Conservation (phyloP, 30 jellyfish, hydroid and myxozoan species). For the Aurelia sp. region DNA sequence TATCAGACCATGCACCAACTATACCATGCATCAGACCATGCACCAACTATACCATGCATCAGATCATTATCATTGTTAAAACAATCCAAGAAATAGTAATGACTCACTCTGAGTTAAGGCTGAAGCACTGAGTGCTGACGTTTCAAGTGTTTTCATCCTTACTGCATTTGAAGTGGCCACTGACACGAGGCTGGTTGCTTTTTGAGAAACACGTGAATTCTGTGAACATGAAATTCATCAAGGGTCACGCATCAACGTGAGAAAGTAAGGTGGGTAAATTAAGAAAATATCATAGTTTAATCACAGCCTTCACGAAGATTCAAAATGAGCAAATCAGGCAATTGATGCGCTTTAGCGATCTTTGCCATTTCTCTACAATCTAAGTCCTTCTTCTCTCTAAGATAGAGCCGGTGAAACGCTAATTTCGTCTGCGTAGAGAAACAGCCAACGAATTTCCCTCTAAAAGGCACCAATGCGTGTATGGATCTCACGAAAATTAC, state of each 20-base stretch:
- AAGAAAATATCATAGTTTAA: too few relatives aligned
- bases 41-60: background rate
- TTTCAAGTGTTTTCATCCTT: constrained; percentile 32
- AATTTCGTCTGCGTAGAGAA: too few relatives aligned
- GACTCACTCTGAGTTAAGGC: constrained; percentile 27
- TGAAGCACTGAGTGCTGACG: constrained; percentile 44
- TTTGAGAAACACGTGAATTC: constrained; percentile 19
- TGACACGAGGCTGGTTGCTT: constrained; percentile 31
- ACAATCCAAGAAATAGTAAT: background rate
- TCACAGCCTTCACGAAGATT: too few relatives aligned
- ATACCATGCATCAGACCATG: background rate
- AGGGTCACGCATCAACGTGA: too few relatives aligned
- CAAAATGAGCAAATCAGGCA: too few relatives aligned
- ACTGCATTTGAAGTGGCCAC: constrained; percentile 53
- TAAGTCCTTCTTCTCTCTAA: background rate
- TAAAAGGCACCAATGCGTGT: too few relatives aligned
- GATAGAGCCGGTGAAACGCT: too few relatives aligned
- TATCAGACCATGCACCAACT: background rate
- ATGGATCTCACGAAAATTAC: too few relatives aligned
- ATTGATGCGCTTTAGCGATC: too few relatives aligned
- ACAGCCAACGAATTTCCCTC: too few relatives aligned
- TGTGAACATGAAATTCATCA: background rate
- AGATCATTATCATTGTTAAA: background rate
- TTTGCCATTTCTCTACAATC: background rate
- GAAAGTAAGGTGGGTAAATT: too few relatives aligned